Percentiles rank a stretch among this genome's conserved stretches.
Conservation (phyloP, 2,888 invertebrate genomes). For the Phytoseiulus persimilis region DNA sequence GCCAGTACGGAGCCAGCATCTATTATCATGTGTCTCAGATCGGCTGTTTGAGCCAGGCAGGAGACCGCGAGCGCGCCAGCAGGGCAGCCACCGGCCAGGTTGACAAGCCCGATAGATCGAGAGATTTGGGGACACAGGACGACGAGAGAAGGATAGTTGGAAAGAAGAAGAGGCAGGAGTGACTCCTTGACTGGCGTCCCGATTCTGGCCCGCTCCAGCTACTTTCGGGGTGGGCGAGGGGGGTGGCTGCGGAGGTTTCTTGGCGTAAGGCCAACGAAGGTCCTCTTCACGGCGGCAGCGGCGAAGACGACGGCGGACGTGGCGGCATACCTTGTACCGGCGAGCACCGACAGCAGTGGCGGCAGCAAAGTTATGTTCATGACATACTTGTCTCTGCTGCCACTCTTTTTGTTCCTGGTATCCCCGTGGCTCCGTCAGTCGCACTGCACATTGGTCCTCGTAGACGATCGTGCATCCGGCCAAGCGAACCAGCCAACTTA, state of each 20-base stretch:
- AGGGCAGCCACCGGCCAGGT: background rate
- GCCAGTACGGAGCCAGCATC: conserved; percentile 33
- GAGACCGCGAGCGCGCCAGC: background rate
- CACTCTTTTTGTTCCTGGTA: background rate
- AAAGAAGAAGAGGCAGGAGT: background rate
- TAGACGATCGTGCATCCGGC: background rate
- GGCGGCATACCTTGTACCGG: background rate
- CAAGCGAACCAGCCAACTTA: background rate
- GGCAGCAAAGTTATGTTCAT: background rate
- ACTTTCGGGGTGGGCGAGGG: background rate
- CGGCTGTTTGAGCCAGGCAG: background rate
- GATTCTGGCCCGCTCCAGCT: background rate
- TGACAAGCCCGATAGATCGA: conserved; percentile 5
- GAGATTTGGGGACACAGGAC: background rate
- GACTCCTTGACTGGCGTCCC: background rate
- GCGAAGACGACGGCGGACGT: too few species aligned
- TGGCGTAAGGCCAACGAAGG: background rate
- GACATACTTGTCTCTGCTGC: background rate
- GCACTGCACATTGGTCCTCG: background rate
- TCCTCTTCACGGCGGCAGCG: background rate
- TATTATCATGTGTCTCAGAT: conserved; percentile 29
- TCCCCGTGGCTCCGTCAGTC: background rate
- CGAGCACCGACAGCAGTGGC: background rate
- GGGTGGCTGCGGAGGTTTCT: background rate
- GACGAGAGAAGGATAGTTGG: background rate